Conservation (phyloP, 2,797 vertebrate species). For the Simalia tracyae region DNA sequence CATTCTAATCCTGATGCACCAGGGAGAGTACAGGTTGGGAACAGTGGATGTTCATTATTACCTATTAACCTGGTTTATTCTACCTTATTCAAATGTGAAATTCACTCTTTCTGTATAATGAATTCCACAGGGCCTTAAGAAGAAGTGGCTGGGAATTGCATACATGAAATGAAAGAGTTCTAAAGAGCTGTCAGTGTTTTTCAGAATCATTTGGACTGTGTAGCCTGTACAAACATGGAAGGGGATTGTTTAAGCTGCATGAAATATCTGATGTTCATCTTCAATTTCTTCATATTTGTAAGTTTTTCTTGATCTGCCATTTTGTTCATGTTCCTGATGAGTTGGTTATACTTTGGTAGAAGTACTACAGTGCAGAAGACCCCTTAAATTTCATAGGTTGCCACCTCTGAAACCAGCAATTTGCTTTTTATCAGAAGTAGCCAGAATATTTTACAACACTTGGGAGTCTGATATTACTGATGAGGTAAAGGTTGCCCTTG, state of each 20-base stretch:
- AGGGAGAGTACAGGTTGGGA: neutral
- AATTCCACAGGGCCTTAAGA: slow-evolving; percentile 20
- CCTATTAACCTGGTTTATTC: slow-evolving; percentile 3
- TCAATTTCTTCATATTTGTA: slow-evolving; percentile 95
- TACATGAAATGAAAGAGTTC: neutral
- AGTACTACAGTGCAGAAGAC: neutral
- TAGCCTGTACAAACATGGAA: slow-evolving; percentile 82
- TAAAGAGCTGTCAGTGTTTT: slow-evolving; percentile 59
- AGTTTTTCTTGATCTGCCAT: slow-evolving; percentile 69
- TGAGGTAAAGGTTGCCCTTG: neutral
- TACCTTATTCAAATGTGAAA: slow-evolving; percentile 31
- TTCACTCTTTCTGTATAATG: slow-evolving; percentile 17
- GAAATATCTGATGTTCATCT: slow-evolving; percentile 95
- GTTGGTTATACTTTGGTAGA: neutral
- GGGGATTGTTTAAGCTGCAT: slow-evolving; percentile 93
- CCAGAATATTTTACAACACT: neutral
- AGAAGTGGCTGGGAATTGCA: neutral
- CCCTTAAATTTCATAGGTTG: neutral
- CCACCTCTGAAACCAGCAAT: neutral
- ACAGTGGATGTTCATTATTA: slow-evolving; percentile 17
- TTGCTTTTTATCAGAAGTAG: slow-evolving; percentile 6
- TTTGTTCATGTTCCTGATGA: neutral
- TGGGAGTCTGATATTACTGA: neutral
- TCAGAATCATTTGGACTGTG: slow-evolving; percentile 57
- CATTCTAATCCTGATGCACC: neutral